Evolutionary conservation across 2,888 invertebrate species (phyloP), one percentile per base, ranked within the genome.

Genomic region (Sminthurinus aureus): DNA sequence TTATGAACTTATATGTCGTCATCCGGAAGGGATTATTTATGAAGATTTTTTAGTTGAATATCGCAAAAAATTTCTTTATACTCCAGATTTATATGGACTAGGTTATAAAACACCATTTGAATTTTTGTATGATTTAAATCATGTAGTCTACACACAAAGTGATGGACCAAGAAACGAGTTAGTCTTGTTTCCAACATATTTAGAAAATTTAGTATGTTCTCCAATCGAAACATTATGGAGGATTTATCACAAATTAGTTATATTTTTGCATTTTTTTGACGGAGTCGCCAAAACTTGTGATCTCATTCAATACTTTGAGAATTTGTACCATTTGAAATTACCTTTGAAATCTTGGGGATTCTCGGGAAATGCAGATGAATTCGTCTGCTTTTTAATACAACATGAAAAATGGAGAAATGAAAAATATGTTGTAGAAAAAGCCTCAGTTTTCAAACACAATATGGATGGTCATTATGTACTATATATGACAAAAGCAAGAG

Each of bases 171-270:
- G 78, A n/a, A 82, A 78, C 64, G 58, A 77, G 50, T 78, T 78
- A 20, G 71, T 82, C 58, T 51, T 82, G 71, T 82, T 78, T 71
- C 82, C 82, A 9, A 73, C 82, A 6, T 82, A 78, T 51, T n/a
- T 77, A 13, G 82, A 82, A 52, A 78, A 82, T 71, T 71, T 82
- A 3, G 78, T 82, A 22, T 67, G 64, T n/a, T 26, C 82, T 26
- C 82, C 82, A 24, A 82, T 78, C 78, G 82, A 82, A 52, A 78
- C 58, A 22, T 22, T 71, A 12, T 82, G 82, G 82, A 82, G n/a
- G 78, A 78, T 82, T 64, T 82, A 82, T 58, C 82, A 82, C 71
- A 82, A 82, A 73, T 58, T 82, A 50, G 58, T 82, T 58, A 38
- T 78, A 12, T 50, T 82, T 78, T 71, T 82, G 15, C 67, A 82